Percentiles rank a stretch among this genome's conserved stretches.
Evolutionary conservation across 35 echinoderm and acorn worm species (phyloP).

Genomic region (Lytechinus variegatus): DNA sequence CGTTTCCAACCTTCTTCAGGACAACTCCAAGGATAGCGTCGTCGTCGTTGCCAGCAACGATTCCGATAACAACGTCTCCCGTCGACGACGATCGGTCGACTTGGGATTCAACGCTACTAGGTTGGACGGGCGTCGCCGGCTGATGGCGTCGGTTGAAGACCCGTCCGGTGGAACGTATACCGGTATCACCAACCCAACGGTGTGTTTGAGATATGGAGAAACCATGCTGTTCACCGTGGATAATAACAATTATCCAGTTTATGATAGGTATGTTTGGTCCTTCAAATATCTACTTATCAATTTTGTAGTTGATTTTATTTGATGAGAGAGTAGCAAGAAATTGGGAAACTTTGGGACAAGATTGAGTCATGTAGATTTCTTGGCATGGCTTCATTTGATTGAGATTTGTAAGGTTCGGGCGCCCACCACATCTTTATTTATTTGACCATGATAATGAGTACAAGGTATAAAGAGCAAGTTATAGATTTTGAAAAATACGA

Average conservation of each 20-base stretch:
- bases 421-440: too few relatives aligned
- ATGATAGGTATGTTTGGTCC: constrained; percentile 77
- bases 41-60: constrained; percentile 19
- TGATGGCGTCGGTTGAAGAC: constrained; percentile 44
- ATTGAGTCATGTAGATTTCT: too few relatives aligned
- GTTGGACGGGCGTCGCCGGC: constrained; percentile 50
- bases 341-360: too few relatives aligned
- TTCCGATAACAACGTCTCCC: too few relatives aligned
- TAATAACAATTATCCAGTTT: constrained; percentile 96
- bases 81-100: constrained; percentile 33
- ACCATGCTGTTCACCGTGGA: constrained; percentile 93
- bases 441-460: too few relatives aligned
- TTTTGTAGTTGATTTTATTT: too few relatives aligned
- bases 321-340: background rate
- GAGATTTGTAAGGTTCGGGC: too few relatives aligned
- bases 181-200: constrained; percentile 84
- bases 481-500: too few relatives aligned
- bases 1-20: constrained; percentile 50
- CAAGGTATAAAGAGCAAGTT: too few relatives aligned
- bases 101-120: constrained; percentile 54
- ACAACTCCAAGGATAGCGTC: constrained; percentile 74
- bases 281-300: background rate
- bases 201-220: constrained; percentile 95
- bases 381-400: too few relatives aligned
- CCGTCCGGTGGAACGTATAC: constrained; percentile 50